Conservation (phyloP, 2,113 vertebrate species). For the Formicarius rufipectus region DNA sequence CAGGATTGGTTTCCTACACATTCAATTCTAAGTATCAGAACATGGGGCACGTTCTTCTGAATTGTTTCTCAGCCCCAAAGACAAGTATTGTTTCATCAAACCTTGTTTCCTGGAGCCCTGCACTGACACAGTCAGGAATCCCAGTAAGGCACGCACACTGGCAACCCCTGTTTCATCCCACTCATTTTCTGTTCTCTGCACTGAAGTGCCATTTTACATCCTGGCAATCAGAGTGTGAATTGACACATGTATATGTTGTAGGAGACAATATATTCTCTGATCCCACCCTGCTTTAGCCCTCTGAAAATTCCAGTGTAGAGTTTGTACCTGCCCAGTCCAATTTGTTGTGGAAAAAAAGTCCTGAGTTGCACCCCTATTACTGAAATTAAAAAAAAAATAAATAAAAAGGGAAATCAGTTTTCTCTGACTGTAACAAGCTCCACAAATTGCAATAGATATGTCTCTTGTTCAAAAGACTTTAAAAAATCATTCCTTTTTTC, state of each 20-base stretch:
- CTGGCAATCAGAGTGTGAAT: background rate
- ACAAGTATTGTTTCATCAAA: background rate
- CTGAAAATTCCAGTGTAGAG: background rate
- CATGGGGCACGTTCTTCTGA: background rate
- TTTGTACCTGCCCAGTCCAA: background rate
- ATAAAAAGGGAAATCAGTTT: background rate
- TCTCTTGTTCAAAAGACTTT: background rate
- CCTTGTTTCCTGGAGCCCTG: background rate
- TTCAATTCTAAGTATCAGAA: background rate
- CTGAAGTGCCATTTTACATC: background rate
- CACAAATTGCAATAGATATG: background rate
- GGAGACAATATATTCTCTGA: background rate
- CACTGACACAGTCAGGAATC: background rate
- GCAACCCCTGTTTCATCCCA: background rate
- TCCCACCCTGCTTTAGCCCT: background rate
- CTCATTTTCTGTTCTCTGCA: background rate
- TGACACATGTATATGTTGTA: background rate
- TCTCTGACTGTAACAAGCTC: background rate
- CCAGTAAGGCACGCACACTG: background rate
- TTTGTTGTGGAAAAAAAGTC: background rate
- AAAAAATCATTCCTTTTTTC: fast-evolving
- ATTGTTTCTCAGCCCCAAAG: background rate
- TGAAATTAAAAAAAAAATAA: no score
- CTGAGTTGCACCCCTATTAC: background rate
- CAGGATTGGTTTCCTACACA: background rate